Evolutionary conservation across 2,797 vertebrate species (phyloP).

Genomic region (Acanthis flammea): DNA sequence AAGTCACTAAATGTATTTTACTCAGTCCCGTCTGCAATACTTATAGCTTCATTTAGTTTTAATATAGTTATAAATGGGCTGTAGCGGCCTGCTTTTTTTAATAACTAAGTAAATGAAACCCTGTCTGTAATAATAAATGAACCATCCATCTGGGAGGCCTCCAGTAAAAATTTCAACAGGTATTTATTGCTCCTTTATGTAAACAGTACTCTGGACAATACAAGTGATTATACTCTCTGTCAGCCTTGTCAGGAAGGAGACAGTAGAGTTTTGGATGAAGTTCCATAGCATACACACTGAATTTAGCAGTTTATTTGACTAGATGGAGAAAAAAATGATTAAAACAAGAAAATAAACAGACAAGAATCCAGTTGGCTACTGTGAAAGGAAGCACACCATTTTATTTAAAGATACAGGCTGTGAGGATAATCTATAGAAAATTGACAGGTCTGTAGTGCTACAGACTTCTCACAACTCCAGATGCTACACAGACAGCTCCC

Average conservation of each 20-base stretch:
- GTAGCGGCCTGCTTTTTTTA: slow-evolving; percentile 59
- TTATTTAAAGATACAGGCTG: background rate
- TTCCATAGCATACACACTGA: background rate
- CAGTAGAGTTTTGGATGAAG: background rate
- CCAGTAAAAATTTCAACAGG: slow-evolving; percentile 47
- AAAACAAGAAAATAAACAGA: slow-evolving; percentile 28
- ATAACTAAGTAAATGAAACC: slow-evolving; percentile 69
- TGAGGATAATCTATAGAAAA: background rate
- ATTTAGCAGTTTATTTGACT: slow-evolving; percentile 26
- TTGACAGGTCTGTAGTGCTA: background rate
- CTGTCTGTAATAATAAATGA: slow-evolving; percentile 70
- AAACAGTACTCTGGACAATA: slow-evolving; percentile 47
- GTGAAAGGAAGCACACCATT: background rate
- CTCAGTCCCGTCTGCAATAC: slow-evolving; percentile 45
- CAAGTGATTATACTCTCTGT: slow-evolving; percentile 42
- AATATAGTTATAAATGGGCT: slow-evolving; percentile 68
- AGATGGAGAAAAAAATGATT: slow-evolving; percentile 20
- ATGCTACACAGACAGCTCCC: background rate
- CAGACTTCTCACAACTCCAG: background rate
- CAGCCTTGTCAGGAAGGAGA: slow-evolving; percentile 43
- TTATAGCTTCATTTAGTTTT: slow-evolving; percentile 66
- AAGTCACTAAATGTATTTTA: slow-evolving; percentile 48
- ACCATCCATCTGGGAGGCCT: slow-evolving; percentile 48
- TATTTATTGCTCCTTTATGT: slow-evolving; percentile 47
- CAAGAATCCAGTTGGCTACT: background rate